Base-by-base conservation (phyloP, 2,888 invertebrate species). In the Agrilus mali region DNA sequence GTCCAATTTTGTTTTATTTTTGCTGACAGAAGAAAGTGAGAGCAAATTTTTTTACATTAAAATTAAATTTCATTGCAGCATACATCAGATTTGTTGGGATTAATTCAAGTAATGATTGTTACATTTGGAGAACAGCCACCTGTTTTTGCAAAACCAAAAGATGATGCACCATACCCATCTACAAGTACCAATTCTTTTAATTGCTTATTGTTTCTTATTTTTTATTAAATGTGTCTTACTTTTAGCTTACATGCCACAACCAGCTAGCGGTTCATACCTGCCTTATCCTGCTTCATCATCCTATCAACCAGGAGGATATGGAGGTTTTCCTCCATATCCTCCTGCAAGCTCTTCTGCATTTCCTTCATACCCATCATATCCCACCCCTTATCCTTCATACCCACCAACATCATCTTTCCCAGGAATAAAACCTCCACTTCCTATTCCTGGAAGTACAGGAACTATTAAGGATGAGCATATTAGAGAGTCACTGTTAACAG, bases 391-490 rank as follows among this genome's bases (percentile, higher is more conserved):
- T 44, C 49, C 51, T 20, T 45, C 53, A n/a, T 57, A 57, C 40
- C 53, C 55, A 7, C 20, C 46, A 12, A 10, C 27, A 27, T 12
- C 49, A 38, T 44, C 44, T 45, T 60, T 64, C 27, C 54, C 59
- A 37, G 55, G 61, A 33, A 58, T 60, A 12, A 55, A 61, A 32
- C 56, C 60, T 35, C 49, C 59, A 36, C 55, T 63, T n/a, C 55
- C 60, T 14, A 65, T 66, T 41, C 68, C 73, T 55, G 72, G 73
- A 42, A 72, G 76, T 44, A 72, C 72, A 14, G 86, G 87, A 15
- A 90, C 90, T n/a, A 92, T 94, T 45, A 86, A 93, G 38, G 92
- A 95, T 56, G 93, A 95, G 61, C 94, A 96, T 62, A 89, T 98
- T 49, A 81, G 88, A 60, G 90, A 87, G 20, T 97, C 96, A 1